phyloP scores from a whole-genome alignment of 2,888 invertebrate genomes.

The Lissonota sp. region DNA sequence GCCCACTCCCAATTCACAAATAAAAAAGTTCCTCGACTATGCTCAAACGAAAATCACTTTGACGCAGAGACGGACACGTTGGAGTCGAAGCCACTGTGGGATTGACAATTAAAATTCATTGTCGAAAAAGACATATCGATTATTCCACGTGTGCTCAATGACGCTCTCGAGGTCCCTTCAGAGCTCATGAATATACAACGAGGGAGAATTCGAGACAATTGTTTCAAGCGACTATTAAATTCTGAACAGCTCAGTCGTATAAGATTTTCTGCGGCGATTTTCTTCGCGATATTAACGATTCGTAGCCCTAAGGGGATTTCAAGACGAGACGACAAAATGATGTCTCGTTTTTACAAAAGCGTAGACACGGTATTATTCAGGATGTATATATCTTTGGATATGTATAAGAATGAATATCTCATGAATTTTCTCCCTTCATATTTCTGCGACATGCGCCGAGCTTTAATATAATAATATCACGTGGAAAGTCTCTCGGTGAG shows the following conservation, averaged over 20 bases:
- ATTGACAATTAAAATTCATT: conserved; percentile 19
- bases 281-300: too few species aligned
- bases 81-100: neutral
- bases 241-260: too few species aligned
- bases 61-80: neutral
- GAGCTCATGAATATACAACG: neutral
- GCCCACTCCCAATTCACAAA: neutral
- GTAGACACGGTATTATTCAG: conserved; percentile 17
- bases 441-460: neutral
- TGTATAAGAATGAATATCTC: conserved; percentile 47
- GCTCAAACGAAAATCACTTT: conserved; percentile 7
- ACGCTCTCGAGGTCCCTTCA: neutral
- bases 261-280: too few species aligned
- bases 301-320: too few species aligned
- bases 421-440: conserved; percentile 23
- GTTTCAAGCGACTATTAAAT: too few species aligned
- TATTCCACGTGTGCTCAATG: neutral
- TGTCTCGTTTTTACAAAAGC: neutral
- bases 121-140: neutral
- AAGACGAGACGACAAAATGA: neutral
- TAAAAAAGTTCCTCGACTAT: neutral
- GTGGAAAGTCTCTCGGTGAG: conserved; percentile 19
- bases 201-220: too few species aligned
- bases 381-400: neutral
- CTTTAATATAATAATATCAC: conserved; percentile 45